Evolutionary conservation across 2,113 vertebrate genomes (phyloP), one percentile per base, ranked within the genome.

Genomic region (Plecturocebus donacophilus): DNA sequence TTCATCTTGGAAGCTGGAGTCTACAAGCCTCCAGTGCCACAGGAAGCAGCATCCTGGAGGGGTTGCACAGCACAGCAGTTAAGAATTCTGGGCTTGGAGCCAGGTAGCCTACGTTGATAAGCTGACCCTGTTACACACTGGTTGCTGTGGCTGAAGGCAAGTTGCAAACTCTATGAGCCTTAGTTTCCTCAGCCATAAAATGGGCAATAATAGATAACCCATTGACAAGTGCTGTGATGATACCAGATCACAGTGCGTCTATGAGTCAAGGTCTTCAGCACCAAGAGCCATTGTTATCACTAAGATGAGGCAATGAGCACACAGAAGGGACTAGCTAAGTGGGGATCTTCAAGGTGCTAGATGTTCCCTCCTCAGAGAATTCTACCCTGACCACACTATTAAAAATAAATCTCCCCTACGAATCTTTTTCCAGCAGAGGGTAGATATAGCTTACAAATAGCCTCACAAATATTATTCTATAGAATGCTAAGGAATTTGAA

Each of bases 1-100:
- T 61, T 86, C 58, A 25, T 77, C n/a, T 82, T 6, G 52, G 91
- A 94, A 79, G 77, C 17, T 40, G 56, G 54, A 14, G 4, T 56
- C 54, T 40, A 40, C 0, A 30, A 71, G 61, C 23, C 77, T 40
- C 10, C 23, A 27, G 35, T n/a, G 80, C 32, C 40, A 6, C 12
- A 4, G 58, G 35, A 30, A 49, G 45, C 47, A 52, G 47, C 49
- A 47, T 14, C 42, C 23, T 45, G 49, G 21, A 83, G 84, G 54
- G 0, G 9, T 7, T 16, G 27, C 12, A 0, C 9, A n/a, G 56
- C 14, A 27, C 0, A 0, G 8, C 3, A 17, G 54, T 32, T 47
- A 58, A 61, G 58, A 58, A n/a, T 11, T 49, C n/a, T n/a, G 58
- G 66, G 38, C 61, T 68, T 79, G 42, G 85, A 83, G 58, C 61